Percentiles rank a stretch among this genome's conserved stretches.
Evolutionary conservation across 2,797 vertebrate genomes (phyloP).

Genomic region (Oryzias dopingdopingensis): DNA sequence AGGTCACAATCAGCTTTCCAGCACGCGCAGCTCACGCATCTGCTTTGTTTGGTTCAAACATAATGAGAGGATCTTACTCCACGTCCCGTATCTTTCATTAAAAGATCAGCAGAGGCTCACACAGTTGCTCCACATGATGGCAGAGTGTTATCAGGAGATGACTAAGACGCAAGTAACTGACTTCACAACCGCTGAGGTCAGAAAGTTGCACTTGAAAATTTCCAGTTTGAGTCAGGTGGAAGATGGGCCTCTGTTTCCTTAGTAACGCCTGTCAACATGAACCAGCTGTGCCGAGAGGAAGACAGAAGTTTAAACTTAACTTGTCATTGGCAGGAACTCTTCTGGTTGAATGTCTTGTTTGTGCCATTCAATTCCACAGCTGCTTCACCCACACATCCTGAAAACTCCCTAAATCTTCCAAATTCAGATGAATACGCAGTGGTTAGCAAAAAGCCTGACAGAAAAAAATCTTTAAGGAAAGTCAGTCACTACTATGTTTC

Average conservation of each 20-base stretch:
- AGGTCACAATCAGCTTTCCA: conserved; percentile 23
- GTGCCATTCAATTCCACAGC: too few species aligned
- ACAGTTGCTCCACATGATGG: conserved; percentile 34
- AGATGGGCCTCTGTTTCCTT: conserved; percentile 24
- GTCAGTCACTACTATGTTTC: too few species aligned
- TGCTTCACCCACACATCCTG: too few species aligned
- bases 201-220: conserved; percentile 27
- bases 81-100: conserved; percentile 63
- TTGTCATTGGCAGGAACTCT: too few species aligned
- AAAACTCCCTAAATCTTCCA: too few species aligned
- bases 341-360: too few species aligned
- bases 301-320: too few species aligned
- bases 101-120: conserved; percentile 45
- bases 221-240: conserved; percentile 28
- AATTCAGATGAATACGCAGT: too few species aligned
- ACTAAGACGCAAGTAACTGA: conserved; percentile 54
- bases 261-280: too few species aligned
- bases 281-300: too few species aligned
- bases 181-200: conserved; percentile 50
- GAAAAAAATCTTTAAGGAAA: too few species aligned
- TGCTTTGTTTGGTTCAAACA: conserved; percentile 54
- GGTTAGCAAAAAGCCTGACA: too few species aligned
- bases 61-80: conserved; percentile 44
- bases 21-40: conserved; percentile 43
- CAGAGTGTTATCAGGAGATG: conserved; percentile 56